Base-by-base conservation (phyloP, 2,797 vertebrate genomes). In the Chiloscyllium punctatum region DNA sequence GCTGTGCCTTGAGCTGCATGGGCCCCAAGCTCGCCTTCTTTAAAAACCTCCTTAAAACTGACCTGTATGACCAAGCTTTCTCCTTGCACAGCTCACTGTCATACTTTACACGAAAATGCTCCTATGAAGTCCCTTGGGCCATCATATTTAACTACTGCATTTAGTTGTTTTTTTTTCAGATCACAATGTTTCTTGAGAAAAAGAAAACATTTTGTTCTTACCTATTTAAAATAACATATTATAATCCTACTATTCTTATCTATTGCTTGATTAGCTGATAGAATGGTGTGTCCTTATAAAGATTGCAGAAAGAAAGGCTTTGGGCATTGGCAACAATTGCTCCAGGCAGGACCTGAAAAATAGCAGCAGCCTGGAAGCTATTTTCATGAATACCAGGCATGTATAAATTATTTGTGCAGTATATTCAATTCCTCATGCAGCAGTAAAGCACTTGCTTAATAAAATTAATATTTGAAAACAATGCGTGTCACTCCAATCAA, bases 401-500 rank as follows among this genome's bases (percentile, higher is more conserved):
- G 87, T 74, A 27, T 42, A 25, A 86, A 86, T 86, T 86, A 7
- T 11, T 57, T 57, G 27, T 33, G 27, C 27, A 30, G 87, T 21
- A 53, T 23, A 90, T 15, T 90, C 30, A 90, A 94, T 71, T 71
- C 37, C 92, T 48, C 62, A n/a, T 30, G 11, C 66, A 94, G 6
- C 25, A 69, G 48, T 71, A 48, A 42, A 37, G 42, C 37, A 42
- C 48, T 48, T 48, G 68, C 92, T 94, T 71, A 48, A 72, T 69
- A 94, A 94, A 94, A 7, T 71, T 71, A 94, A 23, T 94, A 71
- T 94, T 71, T 94, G 92, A 71, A 72, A 71, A 72, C 37, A 94
- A 57, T 79, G 37, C 18, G 16, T 30, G 92, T 48, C 68, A 94
- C 8, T 48, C 66, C 18, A 48, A 94, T 72, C 92, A 48, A 94